Percentiles rank a stretch among this genome's conserved stretches.
Conservation (phyloP, 2,113 vertebrate species). For the Myiozetetes cayanensis region DNA sequence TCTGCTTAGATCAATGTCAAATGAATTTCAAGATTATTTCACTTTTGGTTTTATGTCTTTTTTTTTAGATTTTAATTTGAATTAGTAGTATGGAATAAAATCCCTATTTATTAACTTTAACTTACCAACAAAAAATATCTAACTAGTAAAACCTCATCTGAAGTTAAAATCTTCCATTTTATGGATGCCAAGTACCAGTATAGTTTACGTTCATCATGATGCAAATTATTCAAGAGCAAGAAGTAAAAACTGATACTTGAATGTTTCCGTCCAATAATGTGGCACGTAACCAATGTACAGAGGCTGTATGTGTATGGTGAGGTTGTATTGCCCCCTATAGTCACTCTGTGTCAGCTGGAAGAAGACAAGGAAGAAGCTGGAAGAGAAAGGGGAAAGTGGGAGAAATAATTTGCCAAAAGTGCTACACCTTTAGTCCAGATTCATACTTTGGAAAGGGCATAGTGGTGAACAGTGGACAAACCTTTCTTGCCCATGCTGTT, state of each 20-base stretch:
- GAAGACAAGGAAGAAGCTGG: not conserved
- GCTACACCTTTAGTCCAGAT: not conserved
- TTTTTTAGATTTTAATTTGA: conserved; percentile 37
- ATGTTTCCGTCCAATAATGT: not conserved
- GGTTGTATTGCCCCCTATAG: conserved; percentile 80
- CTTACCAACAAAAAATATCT: not conserved
- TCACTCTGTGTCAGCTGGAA: conserved; percentile 54
- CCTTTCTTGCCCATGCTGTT: not conserved
- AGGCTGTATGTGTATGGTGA: conserved; percentile 36
- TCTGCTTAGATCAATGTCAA: conserved; percentile 59
- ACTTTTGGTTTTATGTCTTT: not conserved
- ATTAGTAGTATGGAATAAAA: conserved; percentile 37
- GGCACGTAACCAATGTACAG: not conserved
- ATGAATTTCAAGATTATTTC: conserved; percentile 50
- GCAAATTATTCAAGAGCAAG: conserved; percentile 14
- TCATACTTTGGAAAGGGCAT: not conserved
- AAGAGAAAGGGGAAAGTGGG: not conserved
- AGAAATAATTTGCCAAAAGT: not conserved
- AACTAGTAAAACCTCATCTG: not conserved
- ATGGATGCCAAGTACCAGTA: not conserved
- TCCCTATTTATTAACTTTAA: conserved; percentile 25
- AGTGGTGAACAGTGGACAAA: not conserved
- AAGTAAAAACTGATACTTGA: not conserved
- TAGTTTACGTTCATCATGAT: not conserved
- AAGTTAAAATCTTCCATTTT: not conserved